Base-by-base conservation (phyloP, 2,113 vertebrate species). In the Camarhynchus parvulus region DNA sequence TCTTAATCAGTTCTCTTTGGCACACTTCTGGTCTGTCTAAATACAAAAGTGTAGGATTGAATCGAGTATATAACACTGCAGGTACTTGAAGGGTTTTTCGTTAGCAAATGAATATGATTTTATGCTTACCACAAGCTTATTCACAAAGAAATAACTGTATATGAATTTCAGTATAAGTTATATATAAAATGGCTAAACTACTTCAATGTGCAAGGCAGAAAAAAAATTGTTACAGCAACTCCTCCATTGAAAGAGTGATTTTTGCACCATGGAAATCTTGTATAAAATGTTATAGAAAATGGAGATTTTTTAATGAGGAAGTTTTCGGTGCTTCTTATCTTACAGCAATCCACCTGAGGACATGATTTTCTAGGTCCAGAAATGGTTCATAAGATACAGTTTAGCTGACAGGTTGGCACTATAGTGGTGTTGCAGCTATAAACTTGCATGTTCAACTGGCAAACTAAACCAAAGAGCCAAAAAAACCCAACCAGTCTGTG, bases 1-100 rank as follows among this genome's bases (percentile, higher is more conserved):
- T 91, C 88, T 92, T 81, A 41, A 89, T 95, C 83, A 74, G 47
- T 87, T 93, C 25, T 97, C 97, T 98, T 98, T 98, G 98, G 97
- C 97, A 98, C 92, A 10, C 66, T 95, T 97, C 93, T 95, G 39
- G 61, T 88, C 92, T 96, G 89, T 77, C 92, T 96, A 87, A 92
- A 91, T 95, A 95, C 22, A 94, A 96, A 97, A 97, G 52, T 74
- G 68, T 81, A 93, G 84, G 62, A 83, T 14, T 95, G 44, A 93
- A 85, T 50, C 0, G 15, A 89, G 56, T 91, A 44, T 56, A 20
- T 83, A 97, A 56, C 47, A 93, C 74, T 91, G 85, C 58, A 92
- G 81, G 69, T 95, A 93, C 27, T 82, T 58, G 24, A 50, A 87
- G 27, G 8, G 16, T 1, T 87, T 94, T 90, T 87, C 87, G 58